A percentile compares a stretch with the other conserved stretches of the same genome.
These are phyloP conservation scores for Crambe crambe DNA, from an alignment of 37 sponge, comb jelly and placozoan species.

Conservation along the genomic window DNA sequence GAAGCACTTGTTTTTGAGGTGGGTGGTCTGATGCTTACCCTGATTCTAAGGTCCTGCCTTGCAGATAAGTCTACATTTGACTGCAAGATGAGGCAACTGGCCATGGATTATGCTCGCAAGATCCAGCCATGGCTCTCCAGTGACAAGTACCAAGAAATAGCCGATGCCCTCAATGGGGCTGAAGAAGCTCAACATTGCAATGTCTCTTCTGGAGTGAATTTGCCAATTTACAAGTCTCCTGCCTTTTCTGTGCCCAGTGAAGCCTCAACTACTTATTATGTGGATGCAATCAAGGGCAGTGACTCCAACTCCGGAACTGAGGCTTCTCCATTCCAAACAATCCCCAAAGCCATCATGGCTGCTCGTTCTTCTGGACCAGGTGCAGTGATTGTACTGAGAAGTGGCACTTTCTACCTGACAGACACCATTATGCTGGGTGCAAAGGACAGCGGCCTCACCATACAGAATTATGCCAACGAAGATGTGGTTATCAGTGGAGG, in stretches of 20 bases:
- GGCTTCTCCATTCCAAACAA: slow-evolving; percentile 34
- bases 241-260: background rate
- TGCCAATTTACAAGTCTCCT: slow-evolving; percentile 23
- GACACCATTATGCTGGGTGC: slow-evolving; percentile 42
- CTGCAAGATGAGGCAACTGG: slow-evolving; percentile 61
- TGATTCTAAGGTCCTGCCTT: no score
- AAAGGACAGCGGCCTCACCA: slow-evolving; percentile 39
- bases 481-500: slow-evolving; percentile 68
- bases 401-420: slow-evolving; percentile 55
- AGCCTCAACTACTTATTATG: slow-evolving; percentile 29
- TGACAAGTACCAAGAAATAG: slow-evolving; percentile 32
- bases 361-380: slow-evolving; percentile 7
- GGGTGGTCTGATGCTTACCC: no score
- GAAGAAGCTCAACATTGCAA: slow-evolving; percentile 59
- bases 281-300: slow-evolving; percentile 55
- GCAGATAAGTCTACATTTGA: slow-evolving; percentile 54
- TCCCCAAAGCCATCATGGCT: slow-evolving; percentile 31
- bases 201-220: slow-evolving; percentile 26
- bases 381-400: slow-evolving; percentile 53
- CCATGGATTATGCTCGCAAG: slow-evolving; percentile 65
- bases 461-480: slow-evolving; percentile 46
- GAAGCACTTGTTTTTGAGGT: no score
- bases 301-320: slow-evolving; percentile 59
- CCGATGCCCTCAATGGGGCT: slow-evolving; percentile 69
- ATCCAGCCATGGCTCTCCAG: slow-evolving; percentile 44